Evolutionary conservation across 1,140 invertebrate genomes (phyloP).

Genomic region (Drosophila pandora): DNA sequence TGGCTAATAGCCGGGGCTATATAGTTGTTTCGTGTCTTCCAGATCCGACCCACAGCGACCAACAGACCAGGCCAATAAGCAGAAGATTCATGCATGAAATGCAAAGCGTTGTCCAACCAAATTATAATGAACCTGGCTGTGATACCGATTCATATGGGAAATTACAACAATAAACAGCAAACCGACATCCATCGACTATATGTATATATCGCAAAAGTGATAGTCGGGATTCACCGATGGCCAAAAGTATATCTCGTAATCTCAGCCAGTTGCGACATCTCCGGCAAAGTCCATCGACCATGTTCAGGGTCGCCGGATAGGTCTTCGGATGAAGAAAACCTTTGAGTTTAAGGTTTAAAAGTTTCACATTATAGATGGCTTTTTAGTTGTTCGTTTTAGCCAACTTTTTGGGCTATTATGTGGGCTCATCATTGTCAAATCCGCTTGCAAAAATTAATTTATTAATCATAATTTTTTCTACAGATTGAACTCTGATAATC

Average conservation of each 20-base stretch:
- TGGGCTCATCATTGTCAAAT: slow-evolving; percentile 49
- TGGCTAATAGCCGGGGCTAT: slow-evolving; percentile 59
- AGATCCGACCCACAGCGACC: background rate
- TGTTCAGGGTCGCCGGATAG: slow-evolving; percentile 74
- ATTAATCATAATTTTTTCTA: background rate
- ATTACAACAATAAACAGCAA: slow-evolving; percentile 28
- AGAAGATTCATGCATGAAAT: slow-evolving; percentile 79
- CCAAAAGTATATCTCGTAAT: slow-evolving; percentile 51
- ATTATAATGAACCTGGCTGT: slow-evolving; percentile 70
- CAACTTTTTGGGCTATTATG: slow-evolving; percentile 40
- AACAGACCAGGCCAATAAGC: slow-evolving; percentile 7
- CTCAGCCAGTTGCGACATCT: slow-evolving; percentile 26
- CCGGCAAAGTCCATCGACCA: slow-evolving; percentile 72
- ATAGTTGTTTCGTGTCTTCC: slow-evolving; percentile 9
- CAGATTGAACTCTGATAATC: background rate
- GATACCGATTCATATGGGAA: slow-evolving; percentile 56
- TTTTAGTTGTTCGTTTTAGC: slow-evolving; percentile 38
- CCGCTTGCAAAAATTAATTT: slow-evolving; percentile 14
- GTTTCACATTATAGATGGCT: background rate
- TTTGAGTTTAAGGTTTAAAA: slow-evolving; percentile 22
- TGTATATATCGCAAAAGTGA: slow-evolving; percentile 65
- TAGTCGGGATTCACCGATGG: slow-evolving; percentile 61
- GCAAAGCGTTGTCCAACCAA: slow-evolving; percentile 69
- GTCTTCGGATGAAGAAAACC: slow-evolving; percentile 50
- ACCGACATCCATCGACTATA: background rate